These are phyloP conservation scores for Eristalis tenax DNA, from an alignment of 2,888 invertebrate genomes.

Conservation along the genomic window DNA sequence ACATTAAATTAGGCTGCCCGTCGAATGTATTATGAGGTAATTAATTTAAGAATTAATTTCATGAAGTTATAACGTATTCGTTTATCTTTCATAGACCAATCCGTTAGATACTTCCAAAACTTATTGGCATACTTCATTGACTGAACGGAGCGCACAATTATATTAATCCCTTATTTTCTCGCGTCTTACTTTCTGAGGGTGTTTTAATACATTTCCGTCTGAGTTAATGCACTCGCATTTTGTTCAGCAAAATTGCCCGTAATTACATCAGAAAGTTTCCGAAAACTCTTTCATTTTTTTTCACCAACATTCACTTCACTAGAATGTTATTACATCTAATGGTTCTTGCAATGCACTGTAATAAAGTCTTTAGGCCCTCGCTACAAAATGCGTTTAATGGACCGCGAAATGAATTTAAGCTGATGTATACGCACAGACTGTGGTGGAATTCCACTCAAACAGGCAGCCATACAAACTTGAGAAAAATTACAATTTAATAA, in stretches of 20 bases:
- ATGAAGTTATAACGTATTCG: too few relatives aligned
- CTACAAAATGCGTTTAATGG: neutral
- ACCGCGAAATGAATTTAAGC: neutral
- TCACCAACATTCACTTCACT: neutral
- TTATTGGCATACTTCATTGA: neutral
- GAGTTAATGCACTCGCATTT: neutral
- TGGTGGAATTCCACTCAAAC: neutral
- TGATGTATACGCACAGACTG: neutral
- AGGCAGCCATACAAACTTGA: neutral
- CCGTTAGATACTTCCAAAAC: neutral
- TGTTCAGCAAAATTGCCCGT: neutral
- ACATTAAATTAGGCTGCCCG: too few relatives aligned
- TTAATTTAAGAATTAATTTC: too few relatives aligned
- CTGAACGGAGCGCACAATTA: neutral
- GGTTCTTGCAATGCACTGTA: neutral
- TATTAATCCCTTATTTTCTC: neutral
- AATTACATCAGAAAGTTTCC: neutral
- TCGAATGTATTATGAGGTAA: too few relatives aligned
- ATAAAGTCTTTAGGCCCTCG: slow-evolving; percentile 1
- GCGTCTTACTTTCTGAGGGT: neutral
- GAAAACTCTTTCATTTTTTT: neutral
- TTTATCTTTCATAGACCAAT: neutral
- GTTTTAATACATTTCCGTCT: neutral
- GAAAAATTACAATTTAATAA: slow-evolving; percentile 8
- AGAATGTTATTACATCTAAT: neutral